Percentiles rank a stretch among this genome's conserved stretches.
Conservation (phyloP, 2,797 vertebrate species). For the Otolemur crassicaudatus region DNA sequence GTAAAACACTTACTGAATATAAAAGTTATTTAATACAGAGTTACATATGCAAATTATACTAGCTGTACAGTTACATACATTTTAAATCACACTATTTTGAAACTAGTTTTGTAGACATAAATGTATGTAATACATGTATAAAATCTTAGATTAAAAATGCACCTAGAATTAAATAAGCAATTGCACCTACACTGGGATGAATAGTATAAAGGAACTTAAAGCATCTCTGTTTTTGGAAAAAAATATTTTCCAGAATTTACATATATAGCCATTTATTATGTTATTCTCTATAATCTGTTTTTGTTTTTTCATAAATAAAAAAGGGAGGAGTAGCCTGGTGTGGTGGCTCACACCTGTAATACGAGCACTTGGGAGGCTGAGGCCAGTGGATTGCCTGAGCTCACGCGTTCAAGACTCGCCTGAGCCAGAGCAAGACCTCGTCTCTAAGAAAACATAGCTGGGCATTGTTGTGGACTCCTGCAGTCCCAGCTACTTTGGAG, state of each 20-base stretch:
- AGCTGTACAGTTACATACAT: background rate
- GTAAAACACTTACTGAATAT: background rate
- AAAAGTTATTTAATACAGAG: background rate
- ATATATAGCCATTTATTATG: background rate
- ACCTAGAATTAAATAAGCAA: conserved; percentile 39
- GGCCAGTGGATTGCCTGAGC: too few species aligned
- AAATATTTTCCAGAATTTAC: background rate
- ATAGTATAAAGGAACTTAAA: background rate
- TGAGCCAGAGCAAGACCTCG: too few species aligned
- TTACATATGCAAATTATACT: background rate
- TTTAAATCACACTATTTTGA: background rate
- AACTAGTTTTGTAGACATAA: background rate
- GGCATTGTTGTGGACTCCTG: too few species aligned
- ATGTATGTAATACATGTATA: background rate
- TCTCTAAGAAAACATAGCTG: too few species aligned
- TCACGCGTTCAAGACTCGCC: too few species aligned
- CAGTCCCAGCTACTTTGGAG: too few species aligned
- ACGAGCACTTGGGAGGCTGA: too few species aligned
- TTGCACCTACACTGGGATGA: background rate
- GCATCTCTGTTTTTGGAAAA: background rate
- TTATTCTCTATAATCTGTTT: conserved; percentile 27
- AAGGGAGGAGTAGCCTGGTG: background rate
- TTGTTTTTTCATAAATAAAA: conserved; percentile 48
- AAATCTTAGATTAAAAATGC: background rate
- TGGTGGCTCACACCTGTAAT: too few species aligned